These are phyloP conservation scores for Incurvaria masculella DNA, from an alignment of 2,888 invertebrate species.

Conservation along the genomic window DNA sequence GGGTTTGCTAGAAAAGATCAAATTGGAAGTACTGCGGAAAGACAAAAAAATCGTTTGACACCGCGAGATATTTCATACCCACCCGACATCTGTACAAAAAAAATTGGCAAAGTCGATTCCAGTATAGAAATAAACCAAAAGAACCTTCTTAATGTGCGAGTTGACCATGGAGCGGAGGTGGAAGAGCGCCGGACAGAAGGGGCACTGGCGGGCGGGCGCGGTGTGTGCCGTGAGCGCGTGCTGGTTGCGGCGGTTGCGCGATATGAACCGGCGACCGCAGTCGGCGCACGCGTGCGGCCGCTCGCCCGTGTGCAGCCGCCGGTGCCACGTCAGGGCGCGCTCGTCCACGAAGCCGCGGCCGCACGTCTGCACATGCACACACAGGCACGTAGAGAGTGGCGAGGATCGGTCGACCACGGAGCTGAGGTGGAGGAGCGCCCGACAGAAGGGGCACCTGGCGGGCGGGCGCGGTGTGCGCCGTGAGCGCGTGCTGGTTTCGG, in stretches of 20 bases:
- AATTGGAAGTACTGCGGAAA: too few species aligned
- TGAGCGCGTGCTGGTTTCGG: constrained; percentile 41
- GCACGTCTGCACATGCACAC: constrained; percentile 19
- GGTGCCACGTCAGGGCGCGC: constrained; percentile 39
- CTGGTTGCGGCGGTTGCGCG: constrained; percentile 41
- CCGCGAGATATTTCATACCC: too few species aligned
- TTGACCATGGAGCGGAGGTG: constrained; percentile 48
- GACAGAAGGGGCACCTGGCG: constrained; percentile 46
- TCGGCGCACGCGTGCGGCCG: constrained; percentile 36
- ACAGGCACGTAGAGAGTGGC: too few species aligned
- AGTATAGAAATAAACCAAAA: too few species aligned
- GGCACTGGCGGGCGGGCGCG: constrained; percentile 38
- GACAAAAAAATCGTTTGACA: too few species aligned
- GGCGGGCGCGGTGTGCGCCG: constrained; percentile 39
- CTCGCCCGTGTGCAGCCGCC: constrained; percentile 36
- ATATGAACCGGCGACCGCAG: constrained; percentile 27
- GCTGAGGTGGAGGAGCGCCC: constrained; percentile 43
- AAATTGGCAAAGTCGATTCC: too few species aligned
- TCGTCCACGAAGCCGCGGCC: constrained; percentile 34
- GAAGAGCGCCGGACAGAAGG: constrained; percentile 47
- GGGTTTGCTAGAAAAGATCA: too few species aligned
- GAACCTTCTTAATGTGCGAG: constrained; percentile 46
- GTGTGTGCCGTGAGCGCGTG: constrained; percentile 41
- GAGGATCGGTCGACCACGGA: constrained; percentile 37
- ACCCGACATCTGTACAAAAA: too few species aligned